These are phyloP conservation scores for Benitochromis conjunctus DNA, from an alignment of 2,113 vertebrate genomes.

Conservation along the genomic window DNA sequence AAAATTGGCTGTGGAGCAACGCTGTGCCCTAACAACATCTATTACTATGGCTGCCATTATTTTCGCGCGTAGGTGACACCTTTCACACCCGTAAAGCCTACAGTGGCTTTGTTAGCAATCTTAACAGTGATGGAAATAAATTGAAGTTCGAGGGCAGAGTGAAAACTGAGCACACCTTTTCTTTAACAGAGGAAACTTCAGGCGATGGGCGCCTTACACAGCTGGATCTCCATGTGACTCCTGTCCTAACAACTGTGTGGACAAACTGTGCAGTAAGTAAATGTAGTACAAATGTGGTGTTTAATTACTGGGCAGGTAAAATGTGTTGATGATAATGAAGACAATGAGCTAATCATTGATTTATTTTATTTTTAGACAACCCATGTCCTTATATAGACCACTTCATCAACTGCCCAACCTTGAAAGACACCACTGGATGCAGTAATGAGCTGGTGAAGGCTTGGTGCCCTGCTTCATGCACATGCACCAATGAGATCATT, in stretches of 20 bases:
- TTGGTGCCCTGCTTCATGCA: slow-evolving; percentile 58
- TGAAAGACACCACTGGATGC: slow-evolving; percentile 17
- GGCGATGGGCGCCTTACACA: slow-evolving; percentile 37
- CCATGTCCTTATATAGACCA: slow-evolving; percentile 61
- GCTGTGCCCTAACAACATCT: slow-evolving; percentile 30
- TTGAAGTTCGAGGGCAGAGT: neutral
- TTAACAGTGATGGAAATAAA: neutral
- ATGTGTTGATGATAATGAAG: neutral
- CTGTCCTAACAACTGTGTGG: slow-evolving; percentile 57
- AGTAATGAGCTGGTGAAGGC: fast-evolving
- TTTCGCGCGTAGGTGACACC: slow-evolving; percentile 64
- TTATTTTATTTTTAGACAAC: slow-evolving; percentile 51
- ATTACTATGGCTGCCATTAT: slow-evolving; percentile 68
- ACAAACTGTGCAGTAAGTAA: slow-evolving; percentile 73
- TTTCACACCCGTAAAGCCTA: neutral
- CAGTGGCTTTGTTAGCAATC: neutral
- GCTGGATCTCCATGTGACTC: slow-evolving; percentile 37
- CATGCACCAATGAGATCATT: slow-evolving; percentile 55
- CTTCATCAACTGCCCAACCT: slow-evolving; percentile 39
- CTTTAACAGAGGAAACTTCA: slow-evolving; percentile 67
- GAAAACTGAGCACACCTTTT: neutral
- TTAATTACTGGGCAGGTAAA: neutral
- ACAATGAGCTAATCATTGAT: neutral
- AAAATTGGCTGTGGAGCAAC: slow-evolving; percentile 61
- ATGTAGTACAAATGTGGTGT: neutral